Evolutionary conservation across 2,797 vertebrate species (phyloP), one percentile per base, ranked within the genome.

Genomic region (Synaphobranchus kaupii): DNA sequence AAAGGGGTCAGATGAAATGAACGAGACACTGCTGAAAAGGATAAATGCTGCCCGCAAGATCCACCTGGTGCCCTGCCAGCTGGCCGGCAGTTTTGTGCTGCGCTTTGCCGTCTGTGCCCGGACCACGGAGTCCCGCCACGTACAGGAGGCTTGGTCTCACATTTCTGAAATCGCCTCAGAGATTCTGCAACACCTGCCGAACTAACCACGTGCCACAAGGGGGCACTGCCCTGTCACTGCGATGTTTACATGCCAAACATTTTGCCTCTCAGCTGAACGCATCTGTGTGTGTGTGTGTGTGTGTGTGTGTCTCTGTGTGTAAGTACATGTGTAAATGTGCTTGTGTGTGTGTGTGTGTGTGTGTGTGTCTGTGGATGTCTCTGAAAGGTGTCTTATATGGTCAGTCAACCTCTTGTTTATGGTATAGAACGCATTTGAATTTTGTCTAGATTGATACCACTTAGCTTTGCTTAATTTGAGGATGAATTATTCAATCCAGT

Each of bases 21-120:
- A 97, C 0, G 93, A 99, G 94, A 91, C 90, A 1, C 94, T 99
- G 90, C 96, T 99, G 89, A 96, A 98, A 91, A 96, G 87, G 88
- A 98, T 99, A 92, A 98, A 96, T 50, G 88, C 91, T 0, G 90
- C 91, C 92, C 96, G 92, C 90, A 97, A 96, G 93, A 98, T 99
- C 92, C 98, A 99, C 92, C 92, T 99, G 91, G 98, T 99, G 7
- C 98, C 98, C 0, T 98, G 97, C 86, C 94, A 95, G 91, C 96
- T 99, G 89, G 94, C 94, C 1, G 97, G 94, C 60, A 92, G 88
- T 88, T 98, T 98, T 44, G 97, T 99, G 90, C 94, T 99, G 71
- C 97, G 99, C 1, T 97, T 99, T 0, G 98, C 96, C 68, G 52
- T 99, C 90, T 99, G 98, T 15, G 93, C 97, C 17, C 95, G 96